phyloP scores from a whole-genome alignment of 2,797 vertebrate species.

The Brotula barbata region DNA sequence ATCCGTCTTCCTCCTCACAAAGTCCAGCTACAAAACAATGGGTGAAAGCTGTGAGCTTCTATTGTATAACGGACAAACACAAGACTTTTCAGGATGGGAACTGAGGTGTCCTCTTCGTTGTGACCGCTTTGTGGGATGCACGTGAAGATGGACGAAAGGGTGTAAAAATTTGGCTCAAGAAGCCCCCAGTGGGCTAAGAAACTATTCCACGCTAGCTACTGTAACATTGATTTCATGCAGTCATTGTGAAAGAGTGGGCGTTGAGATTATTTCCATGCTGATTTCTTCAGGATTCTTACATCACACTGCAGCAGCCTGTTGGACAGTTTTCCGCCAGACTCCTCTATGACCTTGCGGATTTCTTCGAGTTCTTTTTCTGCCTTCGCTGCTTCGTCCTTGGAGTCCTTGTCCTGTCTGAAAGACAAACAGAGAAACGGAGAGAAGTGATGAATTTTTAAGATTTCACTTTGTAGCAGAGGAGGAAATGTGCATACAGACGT shows the following conservation, averaged over 20 bases:
- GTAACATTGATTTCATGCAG: not conserved
- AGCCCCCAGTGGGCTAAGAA: rapidly evolving
- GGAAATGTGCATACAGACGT: constrained; percentile 9
- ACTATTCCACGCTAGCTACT: not conserved
- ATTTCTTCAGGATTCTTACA: constrained; percentile 74
- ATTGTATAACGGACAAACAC: no score
- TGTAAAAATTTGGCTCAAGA: not conserved
- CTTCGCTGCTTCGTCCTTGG: constrained; percentile 85
- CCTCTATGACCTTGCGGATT: constrained; percentile 89
- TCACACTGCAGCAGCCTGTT: constrained; percentile 85
- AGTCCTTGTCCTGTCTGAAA: constrained; percentile 88
- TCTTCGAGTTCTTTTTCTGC: constrained; percentile 90
- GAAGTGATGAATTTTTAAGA: constrained; percentile 35
- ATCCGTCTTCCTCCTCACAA: constrained; percentile 88
- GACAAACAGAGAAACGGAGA: constrained; percentile 30
- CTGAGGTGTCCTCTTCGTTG: no score
- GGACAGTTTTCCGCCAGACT: constrained; percentile 92
- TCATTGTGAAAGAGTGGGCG: not conserved
- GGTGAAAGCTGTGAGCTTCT: no score
- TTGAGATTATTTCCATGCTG: constrained; percentile 6
- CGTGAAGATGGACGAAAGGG: no score
- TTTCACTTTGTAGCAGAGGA: constrained; percentile 2
- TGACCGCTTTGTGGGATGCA: no score
- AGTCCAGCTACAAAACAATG: constrained; percentile 82
- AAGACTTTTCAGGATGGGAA: not conserved